Base-by-base conservation (phyloP, 2,797 vertebrate species). In the Macrochelys suwanniensis region DNA sequence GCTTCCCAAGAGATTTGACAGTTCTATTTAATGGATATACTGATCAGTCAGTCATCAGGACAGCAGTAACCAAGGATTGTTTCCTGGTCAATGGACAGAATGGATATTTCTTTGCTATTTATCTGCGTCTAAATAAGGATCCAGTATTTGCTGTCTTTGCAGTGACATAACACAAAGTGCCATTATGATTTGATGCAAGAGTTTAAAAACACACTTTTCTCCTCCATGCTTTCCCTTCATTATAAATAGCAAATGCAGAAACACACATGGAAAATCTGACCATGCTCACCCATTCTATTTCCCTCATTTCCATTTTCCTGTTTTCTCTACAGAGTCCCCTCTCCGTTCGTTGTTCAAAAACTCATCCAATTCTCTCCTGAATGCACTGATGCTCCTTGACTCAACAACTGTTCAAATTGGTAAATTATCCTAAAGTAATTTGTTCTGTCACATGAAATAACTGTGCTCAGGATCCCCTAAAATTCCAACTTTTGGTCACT, bases 351-450 rank as follows among this genome's bases (percentile, higher is more conserved):
- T 89, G 87, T 89, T 91, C 74, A 59, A 68, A 92, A 86, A 61
- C 80, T 21, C 68, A 82, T 76, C 33, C 82, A 94, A 61, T 80
- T 94, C 76, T 37, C 87, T 74, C 54, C 71, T 88, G 85, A 94
- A 89, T 82, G 78, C 79, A 79, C 50, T 89, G 57, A 65, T 86
- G 51, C 31, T 51, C 33, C 42, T 65, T 42, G 13, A 80, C 47
- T 84, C 89, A 59, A 80, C 10, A 76, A 49, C 42, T 25, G 47
- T 61, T 53, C 80, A 51, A 11, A 74, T 77, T 65, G 87, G 71
- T 85, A 82, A 94, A 83, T 87, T 76, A 76, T 92, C 85, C 59
- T 76, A 65, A 53, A 61, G 83, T 80, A 59, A 84, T 89, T 83
- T 88, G 80, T 77, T 74, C 56, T 88, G 50, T 89, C 82, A 78